These are phyloP conservation scores for Choristoneura rosaceana DNA, from an alignment of 2,888 invertebrate genomes.

Conservation along the genomic window DNA sequence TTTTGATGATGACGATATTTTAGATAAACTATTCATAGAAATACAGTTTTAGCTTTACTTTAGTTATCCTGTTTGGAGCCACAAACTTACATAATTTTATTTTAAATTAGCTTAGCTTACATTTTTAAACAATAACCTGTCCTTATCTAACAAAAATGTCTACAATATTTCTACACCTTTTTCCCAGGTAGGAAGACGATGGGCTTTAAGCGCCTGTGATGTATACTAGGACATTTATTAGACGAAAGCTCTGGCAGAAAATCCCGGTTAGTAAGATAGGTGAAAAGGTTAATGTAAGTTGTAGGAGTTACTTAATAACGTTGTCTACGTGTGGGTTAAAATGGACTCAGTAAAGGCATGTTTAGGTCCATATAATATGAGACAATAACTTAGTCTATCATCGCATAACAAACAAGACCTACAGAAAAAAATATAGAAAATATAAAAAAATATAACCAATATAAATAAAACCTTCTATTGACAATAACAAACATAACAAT, in stretches of 20 bases:
- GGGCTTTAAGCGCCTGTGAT: slow-evolving; percentile 19
- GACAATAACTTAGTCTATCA: too few species aligned
- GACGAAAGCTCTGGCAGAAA: slow-evolving; percentile 23
- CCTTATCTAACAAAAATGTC: background rate
- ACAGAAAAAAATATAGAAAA: too few species aligned
- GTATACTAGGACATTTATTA: slow-evolving; percentile 28
- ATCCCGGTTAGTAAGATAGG: background rate
- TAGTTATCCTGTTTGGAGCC: too few species aligned
- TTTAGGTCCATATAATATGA: background rate
- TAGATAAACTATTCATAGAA: too few species aligned
- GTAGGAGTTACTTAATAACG: background rate
- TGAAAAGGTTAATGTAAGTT: background rate
- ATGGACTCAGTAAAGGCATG: background rate
- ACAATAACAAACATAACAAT: too few species aligned
- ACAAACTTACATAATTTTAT: too few species aligned
- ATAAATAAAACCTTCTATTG: too few species aligned
- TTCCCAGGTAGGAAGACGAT: background rate
- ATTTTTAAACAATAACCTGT: too few species aligned
- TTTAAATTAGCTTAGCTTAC: too few species aligned
- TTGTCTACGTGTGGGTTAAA: background rate
- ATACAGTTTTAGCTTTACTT: too few species aligned
- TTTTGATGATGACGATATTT: too few species aligned
- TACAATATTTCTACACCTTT: background rate
- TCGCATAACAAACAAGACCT: background rate
- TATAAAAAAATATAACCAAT: too few species aligned